Evolutionary conservation across 2,797 vertebrate species (phyloP), one percentile per base, ranked within the genome.

Genomic region (Champsocephalus esox): DNA sequence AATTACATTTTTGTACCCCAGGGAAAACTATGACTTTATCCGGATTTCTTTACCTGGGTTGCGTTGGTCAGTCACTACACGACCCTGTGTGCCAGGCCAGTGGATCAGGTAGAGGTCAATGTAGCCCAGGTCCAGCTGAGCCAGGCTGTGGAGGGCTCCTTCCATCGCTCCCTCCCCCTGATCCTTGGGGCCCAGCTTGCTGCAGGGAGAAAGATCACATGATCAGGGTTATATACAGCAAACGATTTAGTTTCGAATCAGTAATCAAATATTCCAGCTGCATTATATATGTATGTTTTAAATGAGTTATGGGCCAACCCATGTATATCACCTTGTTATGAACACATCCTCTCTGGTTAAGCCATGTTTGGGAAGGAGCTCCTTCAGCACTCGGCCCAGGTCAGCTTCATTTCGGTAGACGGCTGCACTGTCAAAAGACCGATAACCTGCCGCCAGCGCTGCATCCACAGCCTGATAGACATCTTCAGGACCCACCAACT

Each of bases 21-120:
- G 16, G 3, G 54, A 14, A 60, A 62, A 38, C 3, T 3, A 2
- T 7, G 24, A 66, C 12, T 51, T 54, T 2, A 52, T 66, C 4
- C n/a, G 12, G 34, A 24, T 5, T 5, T 57, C 16, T 44, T 61
- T 41, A 77, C 87, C 90, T 49, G 77, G 75, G 77, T 96, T 96
- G 12, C 69, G 79, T 14, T 83, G 51, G 77, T 97, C 95, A 9
- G 75, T 56, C 51, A 94, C 93, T 0, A 13, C 80, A 59, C 92
- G 55, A 21, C 95, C 95, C 72, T 94, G 93, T 3, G 94, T 96
- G 9, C 96, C 96, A 0, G 96, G 96, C 96, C 96, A 96, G 83
- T 97, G 96, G 81, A 97, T 93, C 38, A 97, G 89, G 79, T 95
- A 96, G 4, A 97, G 93, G 69, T 97, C 96, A n/a, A 97, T 93